A percentile compares a stretch with the other conserved stretches of the same genome.
These are phyloP conservation scores for Caenorhabditis sp. DNA, from an alignment of 2,888 invertebrate species.

Conservation along the genomic window DNA sequence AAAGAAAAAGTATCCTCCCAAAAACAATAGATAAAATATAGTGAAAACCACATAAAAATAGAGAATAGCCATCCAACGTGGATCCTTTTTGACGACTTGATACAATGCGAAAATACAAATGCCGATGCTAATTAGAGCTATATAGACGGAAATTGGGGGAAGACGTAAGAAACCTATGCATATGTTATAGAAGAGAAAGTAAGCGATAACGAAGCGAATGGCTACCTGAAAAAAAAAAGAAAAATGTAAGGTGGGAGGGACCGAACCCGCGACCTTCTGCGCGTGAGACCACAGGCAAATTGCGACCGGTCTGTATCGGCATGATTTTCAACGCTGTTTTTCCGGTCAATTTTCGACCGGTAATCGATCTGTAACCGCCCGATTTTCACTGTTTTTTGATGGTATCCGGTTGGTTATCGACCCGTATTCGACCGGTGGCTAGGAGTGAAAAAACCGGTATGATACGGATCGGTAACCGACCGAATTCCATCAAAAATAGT, in stretches of 20 bases:
- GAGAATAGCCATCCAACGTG: slow-evolving; percentile 25
- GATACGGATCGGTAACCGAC: no score
- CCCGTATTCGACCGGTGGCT: no score
- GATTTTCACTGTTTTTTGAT: no score
- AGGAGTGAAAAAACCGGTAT: no score
- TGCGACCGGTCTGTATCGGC: no score
- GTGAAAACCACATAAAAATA: slow-evolving; percentile 46
- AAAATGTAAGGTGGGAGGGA: slow-evolving; percentile 2
- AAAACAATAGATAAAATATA: slow-evolving; percentile 46
- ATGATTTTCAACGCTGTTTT: no score
- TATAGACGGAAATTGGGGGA: slow-evolving; percentile 40
- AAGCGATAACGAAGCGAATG: slow-evolving; percentile 36
- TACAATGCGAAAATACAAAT: slow-evolving; percentile 22
- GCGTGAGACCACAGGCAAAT: neutral
- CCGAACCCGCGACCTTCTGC: neutral
- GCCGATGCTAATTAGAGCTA: slow-evolving; percentile 26
- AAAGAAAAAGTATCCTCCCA: slow-evolving; percentile 54
- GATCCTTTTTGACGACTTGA: slow-evolving; percentile 30
- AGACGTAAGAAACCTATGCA: slow-evolving; percentile 27
- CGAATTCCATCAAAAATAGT: no score
- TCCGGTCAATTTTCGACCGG: no score
- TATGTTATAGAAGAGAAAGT: slow-evolving; percentile 38
- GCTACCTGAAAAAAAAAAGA: slow-evolving; percentile 30
- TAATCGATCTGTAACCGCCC: no score
- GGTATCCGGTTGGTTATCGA: no score